These are phyloP conservation scores for Caenorhabditis virilis DNA, from an alignment of 2,888 invertebrate genomes.

Conservation along the genomic window DNA sequence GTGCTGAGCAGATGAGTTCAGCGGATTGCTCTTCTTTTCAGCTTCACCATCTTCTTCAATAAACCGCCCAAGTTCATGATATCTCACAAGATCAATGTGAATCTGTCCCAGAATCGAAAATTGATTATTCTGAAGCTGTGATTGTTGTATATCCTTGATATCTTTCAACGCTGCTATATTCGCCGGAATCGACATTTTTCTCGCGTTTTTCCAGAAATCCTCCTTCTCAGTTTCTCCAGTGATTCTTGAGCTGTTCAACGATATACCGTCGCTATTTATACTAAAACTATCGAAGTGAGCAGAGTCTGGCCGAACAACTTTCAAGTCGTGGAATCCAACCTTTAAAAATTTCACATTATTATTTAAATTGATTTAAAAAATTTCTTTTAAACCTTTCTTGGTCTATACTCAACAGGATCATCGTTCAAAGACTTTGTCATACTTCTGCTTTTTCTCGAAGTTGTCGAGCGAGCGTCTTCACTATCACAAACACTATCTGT, in stretches of 20 bases:
- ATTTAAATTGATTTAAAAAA: neutral
- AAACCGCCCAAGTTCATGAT: slow-evolving; percentile 73
- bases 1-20: neutral
- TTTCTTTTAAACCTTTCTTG: slow-evolving; percentile 1
- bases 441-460: slow-evolving; percentile 1
- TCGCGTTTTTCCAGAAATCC: slow-evolving; percentile 45
- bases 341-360: neutral
- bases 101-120: slow-evolving; percentile 72
- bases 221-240: slow-evolving; percentile 51
- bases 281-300: slow-evolving; percentile 6
- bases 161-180: slow-evolving; percentile 23
- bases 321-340: slow-evolving; percentile 15
- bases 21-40: slow-evolving; percentile 9
- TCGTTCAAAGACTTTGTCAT: neutral
- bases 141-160: slow-evolving; percentile 5
- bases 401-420: neutral
- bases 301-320: slow-evolving; percentile 9
- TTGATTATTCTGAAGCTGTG: slow-evolving; percentile 37
- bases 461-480: slow-evolving; percentile 2
- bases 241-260: slow-evolving; percentile 31
- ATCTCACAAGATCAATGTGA: slow-evolving; percentile 73
- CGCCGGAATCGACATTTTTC: slow-evolving; percentile 55
- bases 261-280: neutral
- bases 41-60: slow-evolving; percentile 45
- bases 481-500: slow-evolving; percentile 12